Conservation (phyloP, 2,797 vertebrate species). For the Coendou prehensilis region DNA sequence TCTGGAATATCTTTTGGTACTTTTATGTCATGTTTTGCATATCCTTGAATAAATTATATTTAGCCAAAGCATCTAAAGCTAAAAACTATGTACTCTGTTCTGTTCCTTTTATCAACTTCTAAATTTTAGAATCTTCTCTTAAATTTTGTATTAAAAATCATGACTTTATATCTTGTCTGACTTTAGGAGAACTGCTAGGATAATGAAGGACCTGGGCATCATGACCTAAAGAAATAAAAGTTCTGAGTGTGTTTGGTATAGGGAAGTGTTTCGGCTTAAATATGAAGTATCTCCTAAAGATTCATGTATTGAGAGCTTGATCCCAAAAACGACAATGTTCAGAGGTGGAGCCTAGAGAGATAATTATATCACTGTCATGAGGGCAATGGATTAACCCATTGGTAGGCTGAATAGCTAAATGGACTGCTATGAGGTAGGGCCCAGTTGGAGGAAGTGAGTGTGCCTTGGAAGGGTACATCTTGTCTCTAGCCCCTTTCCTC, state of each 20-base stretch:
- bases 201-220: not conserved
- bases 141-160: constrained; percentile 11
- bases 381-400: not conserved
- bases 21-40: constrained; percentile 31
- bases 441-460: not conserved
- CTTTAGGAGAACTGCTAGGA: constrained; percentile 1
- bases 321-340: not conserved
- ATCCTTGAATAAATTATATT: constrained; percentile 62
- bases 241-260: not conserved
- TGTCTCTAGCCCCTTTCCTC: not conserved
- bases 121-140: constrained; percentile 54
- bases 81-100: not conserved
- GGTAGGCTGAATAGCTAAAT: not conserved
- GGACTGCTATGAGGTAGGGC: not conserved
- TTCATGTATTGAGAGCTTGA: not conserved
- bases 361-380: not conserved
- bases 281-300: not conserved
- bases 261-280: not conserved
- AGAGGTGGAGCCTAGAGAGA: not conserved
- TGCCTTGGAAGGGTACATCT: not conserved
- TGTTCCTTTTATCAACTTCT: constrained; percentile 50
- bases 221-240: constrained; percentile 1
- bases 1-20: constrained; percentile 35
- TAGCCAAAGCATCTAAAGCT: constrained; percentile 40
- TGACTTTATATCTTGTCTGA: not conserved